A percentile compares a stretch with the other conserved stretches of the same genome.
phyloP scores from a whole-genome alignment of 92 coral and sea anemone genomes.

The Porites cylindrica region DNA sequence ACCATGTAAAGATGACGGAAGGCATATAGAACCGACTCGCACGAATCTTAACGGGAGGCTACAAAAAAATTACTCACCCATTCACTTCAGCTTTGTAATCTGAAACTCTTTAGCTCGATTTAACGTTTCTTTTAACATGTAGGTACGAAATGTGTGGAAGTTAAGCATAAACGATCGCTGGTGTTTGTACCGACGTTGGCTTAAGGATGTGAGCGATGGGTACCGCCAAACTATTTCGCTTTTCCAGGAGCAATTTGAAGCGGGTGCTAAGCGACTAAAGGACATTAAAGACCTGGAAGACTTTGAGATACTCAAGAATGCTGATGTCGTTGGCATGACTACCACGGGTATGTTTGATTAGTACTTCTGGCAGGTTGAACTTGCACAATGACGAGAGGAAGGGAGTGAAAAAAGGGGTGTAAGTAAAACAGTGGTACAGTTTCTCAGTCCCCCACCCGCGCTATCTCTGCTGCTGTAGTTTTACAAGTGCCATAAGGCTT shows the following conservation, averaged over 20 bases:
- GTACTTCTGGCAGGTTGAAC: neutral
- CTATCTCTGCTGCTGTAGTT: too few species aligned
- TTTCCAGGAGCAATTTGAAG: conserved; percentile 74
- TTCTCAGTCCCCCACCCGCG: too few species aligned
- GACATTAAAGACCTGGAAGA: conserved; percentile 82
- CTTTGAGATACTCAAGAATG: conserved; percentile 73
- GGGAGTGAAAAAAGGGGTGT: too few species aligned
- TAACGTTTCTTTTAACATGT: neutral
- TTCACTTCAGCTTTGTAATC: too few species aligned
- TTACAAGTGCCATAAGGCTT: too few species aligned
- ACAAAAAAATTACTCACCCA: too few species aligned
- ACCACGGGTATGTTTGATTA: conserved; percentile 78
- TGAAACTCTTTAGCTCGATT: neutral
- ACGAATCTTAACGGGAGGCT: too few species aligned
- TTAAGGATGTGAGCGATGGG: conserved; percentile 45
- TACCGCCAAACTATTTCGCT: conserved; percentile 65
- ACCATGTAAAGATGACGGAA: too few species aligned
- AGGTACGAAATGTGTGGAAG: conserved; percentile 72
- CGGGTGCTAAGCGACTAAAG: conserved; percentile 64
- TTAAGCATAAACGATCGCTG: conserved; percentile 75
- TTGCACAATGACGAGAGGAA: too few species aligned
- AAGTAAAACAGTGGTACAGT: too few species aligned
- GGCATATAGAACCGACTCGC: too few species aligned
- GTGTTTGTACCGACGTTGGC: conserved; percentile 96
- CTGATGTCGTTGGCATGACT: conserved; percentile 93